A percentile compares a stretch with the other conserved stretches of the same genome.
These are phyloP conservation scores for Epinephelus malabaricus DNA, from an alignment of 2,797 vertebrate species.

Conservation along the genomic window DNA sequence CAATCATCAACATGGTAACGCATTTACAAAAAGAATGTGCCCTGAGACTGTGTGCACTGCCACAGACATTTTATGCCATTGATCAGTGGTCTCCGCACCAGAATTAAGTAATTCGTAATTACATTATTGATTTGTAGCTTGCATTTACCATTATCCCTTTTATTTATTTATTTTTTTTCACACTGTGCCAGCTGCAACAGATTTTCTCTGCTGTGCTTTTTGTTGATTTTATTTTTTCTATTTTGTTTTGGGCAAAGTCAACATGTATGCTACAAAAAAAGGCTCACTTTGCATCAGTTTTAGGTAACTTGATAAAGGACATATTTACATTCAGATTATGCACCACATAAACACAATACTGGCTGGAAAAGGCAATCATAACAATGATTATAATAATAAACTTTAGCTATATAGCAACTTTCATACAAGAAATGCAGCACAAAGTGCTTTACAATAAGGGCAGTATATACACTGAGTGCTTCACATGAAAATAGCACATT, in stretches of 20 bases:
- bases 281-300: background rate
- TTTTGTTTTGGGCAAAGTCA: background rate
- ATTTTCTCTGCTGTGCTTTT: too few species aligned
- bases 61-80: conserved; percentile 18
- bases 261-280: background rate
- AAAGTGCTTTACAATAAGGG: too few species aligned
- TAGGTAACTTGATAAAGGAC: background rate
- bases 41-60: background rate
- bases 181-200: too few species aligned
- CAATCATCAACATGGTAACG: conserved; percentile 21
- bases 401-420: too few species aligned
- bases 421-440: too few species aligned
- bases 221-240: too few species aligned
- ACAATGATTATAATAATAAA: too few species aligned
- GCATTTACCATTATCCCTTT: conserved; percentile 6
- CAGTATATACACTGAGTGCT: too few species aligned
- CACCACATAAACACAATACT: background rate
- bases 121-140: conserved; percentile 25
- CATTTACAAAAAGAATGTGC: conserved; percentile 7
- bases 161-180: background rate
- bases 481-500: too few species aligned
- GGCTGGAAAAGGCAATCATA: background rate
- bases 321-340: background rate
- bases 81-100: conserved; percentile 9
- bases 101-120: conserved; percentile 22